phyloP scores from a whole-genome alignment of 2,888 invertebrate genomes.

The Stegophylla sp. region DNA sequence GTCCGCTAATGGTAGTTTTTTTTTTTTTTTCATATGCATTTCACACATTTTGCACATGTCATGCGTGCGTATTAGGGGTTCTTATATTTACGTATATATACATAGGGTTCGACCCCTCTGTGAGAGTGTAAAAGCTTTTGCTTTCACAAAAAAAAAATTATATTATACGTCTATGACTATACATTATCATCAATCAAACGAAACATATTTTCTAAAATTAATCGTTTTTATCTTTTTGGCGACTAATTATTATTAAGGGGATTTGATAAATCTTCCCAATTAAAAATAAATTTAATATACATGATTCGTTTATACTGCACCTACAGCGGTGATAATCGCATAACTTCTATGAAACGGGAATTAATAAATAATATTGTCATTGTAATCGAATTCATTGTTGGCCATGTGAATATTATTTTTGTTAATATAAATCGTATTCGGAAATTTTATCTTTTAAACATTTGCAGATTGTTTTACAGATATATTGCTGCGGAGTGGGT shows the following conservation, averaged over 20 bases:
- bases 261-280: conserved; percentile 15
- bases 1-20: no score
- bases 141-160: background rate
- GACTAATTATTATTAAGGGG: conserved; percentile 5
- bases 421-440: no score
- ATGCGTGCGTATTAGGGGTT: background rate
- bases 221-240: conserved; percentile 20
- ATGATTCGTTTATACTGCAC: no score
- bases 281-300: no score
- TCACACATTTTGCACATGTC: no score
- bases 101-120: background rate
- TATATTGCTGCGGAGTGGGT: background rate
- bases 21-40: no score
- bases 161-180: background rate
- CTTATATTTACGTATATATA: conserved; percentile 1
- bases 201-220: conserved; percentile 29
- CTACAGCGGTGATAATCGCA: no score
- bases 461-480: background rate
- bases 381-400: background rate
- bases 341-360: no score
- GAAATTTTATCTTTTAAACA: no score
- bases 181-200: conserved; percentile 31
- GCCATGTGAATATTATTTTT: conserved; percentile 4
- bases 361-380: no score
- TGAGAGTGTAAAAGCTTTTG: background rate